These are phyloP conservation scores for Trachymyrmex cornetzi DNA, from an alignment of 1,140 invertebrate species.

Conservation along the genomic window DNA sequence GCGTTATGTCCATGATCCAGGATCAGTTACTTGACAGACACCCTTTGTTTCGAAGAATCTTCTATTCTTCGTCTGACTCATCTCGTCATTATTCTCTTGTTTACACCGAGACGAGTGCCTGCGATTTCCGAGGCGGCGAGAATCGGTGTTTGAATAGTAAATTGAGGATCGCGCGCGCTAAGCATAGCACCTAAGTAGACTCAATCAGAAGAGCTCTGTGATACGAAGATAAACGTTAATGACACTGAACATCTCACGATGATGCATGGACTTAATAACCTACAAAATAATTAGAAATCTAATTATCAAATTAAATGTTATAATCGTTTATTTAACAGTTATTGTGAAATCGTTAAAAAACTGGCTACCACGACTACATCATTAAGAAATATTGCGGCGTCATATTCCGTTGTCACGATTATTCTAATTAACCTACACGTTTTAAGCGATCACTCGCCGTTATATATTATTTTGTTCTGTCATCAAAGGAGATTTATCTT, in stretches of 20 bases:
- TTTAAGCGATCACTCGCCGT: background rate
- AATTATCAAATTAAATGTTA: background rate
- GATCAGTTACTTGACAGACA: slow-evolving; percentile 9
- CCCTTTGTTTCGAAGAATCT: slow-evolving; percentile 14
- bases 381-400: background rate
- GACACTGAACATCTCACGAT: background rate
- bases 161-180: slow-evolving; percentile 10
- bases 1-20: background rate
- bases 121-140: slow-evolving; percentile 30
- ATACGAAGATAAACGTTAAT: background rate
- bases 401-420: background rate
- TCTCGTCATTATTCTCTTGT: slow-evolving; percentile 41
- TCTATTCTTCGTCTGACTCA: slow-evolving; percentile 28
- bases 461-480: slow-evolving; percentile 5
- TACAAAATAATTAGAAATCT: background rate
- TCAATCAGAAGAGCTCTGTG: slow-evolving; percentile 8
- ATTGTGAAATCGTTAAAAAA: background rate
- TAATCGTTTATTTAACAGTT: background rate
- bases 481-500: background rate
- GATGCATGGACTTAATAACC: background rate
- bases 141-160: slow-evolving; percentile 52
- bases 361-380: background rate
- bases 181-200: slow-evolving; percentile 3
- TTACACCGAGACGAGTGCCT: slow-evolving; percentile 28
- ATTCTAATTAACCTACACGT: background rate